Evolutionary conservation across 1,140 invertebrate genomes (phyloP).

Genomic region (Scaptomyza graminum): DNA sequence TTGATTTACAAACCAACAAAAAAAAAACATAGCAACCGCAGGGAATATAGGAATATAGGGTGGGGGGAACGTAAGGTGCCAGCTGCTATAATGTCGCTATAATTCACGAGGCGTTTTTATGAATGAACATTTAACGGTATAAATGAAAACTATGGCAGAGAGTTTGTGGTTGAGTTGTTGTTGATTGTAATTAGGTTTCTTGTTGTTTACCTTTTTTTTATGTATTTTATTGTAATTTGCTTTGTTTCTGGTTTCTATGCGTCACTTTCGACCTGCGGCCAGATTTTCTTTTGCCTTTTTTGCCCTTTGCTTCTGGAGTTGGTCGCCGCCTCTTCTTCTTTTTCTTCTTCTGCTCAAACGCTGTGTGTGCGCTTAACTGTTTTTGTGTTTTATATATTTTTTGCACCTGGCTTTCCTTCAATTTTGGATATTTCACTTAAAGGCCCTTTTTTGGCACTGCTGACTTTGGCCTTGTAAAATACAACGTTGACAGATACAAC

Average conservation of each 20-base stretch:
- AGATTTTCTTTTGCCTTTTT: slow-evolving; percentile 12
- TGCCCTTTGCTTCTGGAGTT: slow-evolving; percentile 8
- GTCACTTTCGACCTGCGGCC: slow-evolving; percentile 15
- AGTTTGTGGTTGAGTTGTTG: slow-evolving; percentile 2
- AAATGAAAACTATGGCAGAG: not conserved
- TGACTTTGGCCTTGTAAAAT: slow-evolving; percentile 42
- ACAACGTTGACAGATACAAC: slow-evolving; percentile 48
- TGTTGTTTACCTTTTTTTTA: slow-evolving; percentile 23
- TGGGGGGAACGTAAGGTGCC: not conserved
- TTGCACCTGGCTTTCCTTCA: not conserved
- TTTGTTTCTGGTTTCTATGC: slow-evolving; percentile 15
- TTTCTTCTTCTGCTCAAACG: not conserved
- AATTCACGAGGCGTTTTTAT: slow-evolving; percentile 51
- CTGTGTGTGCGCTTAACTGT: slow-evolving; percentile 2
- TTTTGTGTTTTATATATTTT: slow-evolving; percentile 2
- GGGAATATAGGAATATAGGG: too few relatives aligned
- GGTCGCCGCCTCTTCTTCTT: slow-evolving; percentile 9
- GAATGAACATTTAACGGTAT: slow-evolving; percentile 58
- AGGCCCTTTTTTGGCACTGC: slow-evolving; percentile 30
- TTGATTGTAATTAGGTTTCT: not conserved
- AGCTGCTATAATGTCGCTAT: slow-evolving; percentile 24
- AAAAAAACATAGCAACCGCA: not conserved
- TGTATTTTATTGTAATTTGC: slow-evolving; percentile 7
- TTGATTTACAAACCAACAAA: slow-evolving; percentile 4
- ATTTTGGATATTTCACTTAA: slow-evolving; percentile 16